Evolutionary conservation across 1,140 invertebrate species (phyloP).

Genomic region (Megathymus violae): DNA sequence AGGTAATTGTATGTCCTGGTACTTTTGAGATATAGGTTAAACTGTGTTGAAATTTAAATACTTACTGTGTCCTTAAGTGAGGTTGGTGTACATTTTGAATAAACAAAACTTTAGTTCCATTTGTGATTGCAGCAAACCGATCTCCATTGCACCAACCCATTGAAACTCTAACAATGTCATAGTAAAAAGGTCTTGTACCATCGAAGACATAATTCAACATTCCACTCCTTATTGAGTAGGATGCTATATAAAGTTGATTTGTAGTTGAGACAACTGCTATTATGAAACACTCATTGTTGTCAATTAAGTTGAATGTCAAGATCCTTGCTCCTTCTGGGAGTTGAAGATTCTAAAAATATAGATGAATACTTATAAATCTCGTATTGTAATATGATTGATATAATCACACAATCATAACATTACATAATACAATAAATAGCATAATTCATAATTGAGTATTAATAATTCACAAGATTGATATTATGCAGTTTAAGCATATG

Average conservation of each 20-base stretch:
- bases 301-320: constrained; percentile 69
- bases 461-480: too few relatives aligned
- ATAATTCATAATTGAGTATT: too few relatives aligned
- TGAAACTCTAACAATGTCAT: constrained; percentile 59
- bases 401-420: too few relatives aligned
- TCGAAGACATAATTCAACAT: constrained; percentile 52
- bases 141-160: constrained; percentile 66
- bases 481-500: too few relatives aligned
- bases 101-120: constrained; percentile 60
- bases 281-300: constrained; percentile 71
- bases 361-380: too few relatives aligned
- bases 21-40: too few relatives aligned
- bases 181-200: constrained; percentile 41
- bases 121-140: constrained; percentile 67
- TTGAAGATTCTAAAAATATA: constrained; percentile 68
- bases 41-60: constrained; percentile 36
- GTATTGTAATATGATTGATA: constrained; percentile 48
- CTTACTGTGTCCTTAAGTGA: constrained; percentile 60
- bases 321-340: constrained; percentile 52
- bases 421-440: too few relatives aligned
- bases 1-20: too few relatives aligned
- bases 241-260: constrained; percentile 40
- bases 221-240: constrained; percentile 63
- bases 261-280: constrained; percentile 35
- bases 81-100: constrained; percentile 66